Conservation (phyloP, 2,797 vertebrate genomes). For the Centropyge bicolor region DNA sequence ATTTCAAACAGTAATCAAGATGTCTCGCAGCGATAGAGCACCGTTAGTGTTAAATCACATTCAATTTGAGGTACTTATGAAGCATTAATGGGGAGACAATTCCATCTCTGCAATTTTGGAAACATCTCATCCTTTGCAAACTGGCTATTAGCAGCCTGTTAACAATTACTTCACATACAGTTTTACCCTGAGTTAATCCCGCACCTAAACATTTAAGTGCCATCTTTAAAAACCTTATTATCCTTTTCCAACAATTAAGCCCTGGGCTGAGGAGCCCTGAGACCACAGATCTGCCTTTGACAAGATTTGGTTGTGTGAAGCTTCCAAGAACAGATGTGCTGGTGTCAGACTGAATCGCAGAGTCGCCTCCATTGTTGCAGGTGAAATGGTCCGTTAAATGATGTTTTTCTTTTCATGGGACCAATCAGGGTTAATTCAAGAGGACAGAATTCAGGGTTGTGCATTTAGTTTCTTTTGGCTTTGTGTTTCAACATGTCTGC, state of each 20-base stretch:
- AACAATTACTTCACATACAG: background rate
- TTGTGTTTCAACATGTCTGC: no score
- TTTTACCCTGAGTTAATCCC: slow-evolving; percentile 10
- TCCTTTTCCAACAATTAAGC: background rate
- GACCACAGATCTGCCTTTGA: background rate
- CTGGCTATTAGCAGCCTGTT: background rate
- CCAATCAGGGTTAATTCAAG: background rate
- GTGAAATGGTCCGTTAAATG: background rate
- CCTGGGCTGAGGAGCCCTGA: background rate
- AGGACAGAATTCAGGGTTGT: background rate
- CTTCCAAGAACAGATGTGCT: background rate
- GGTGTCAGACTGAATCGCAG: background rate
- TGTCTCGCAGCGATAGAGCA: background rate
- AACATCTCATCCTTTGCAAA: slow-evolving; percentile 1
- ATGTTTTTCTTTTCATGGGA: background rate
- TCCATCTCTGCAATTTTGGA: background rate
- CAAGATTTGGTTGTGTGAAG: background rate
- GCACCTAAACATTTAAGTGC: slow-evolving; percentile 8
- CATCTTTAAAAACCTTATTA: slow-evolving; percentile 1
- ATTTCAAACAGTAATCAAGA: slow-evolving; percentile 10
- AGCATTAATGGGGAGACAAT: slow-evolving; percentile 6
- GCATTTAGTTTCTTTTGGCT: no score
- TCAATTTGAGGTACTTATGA: background rate
- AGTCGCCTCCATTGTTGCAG: background rate
- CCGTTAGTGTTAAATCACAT: slow-evolving; percentile 17